Base-by-base conservation (phyloP, 2,797 vertebrate genomes). In the Enoplosus armatus region DNA sequence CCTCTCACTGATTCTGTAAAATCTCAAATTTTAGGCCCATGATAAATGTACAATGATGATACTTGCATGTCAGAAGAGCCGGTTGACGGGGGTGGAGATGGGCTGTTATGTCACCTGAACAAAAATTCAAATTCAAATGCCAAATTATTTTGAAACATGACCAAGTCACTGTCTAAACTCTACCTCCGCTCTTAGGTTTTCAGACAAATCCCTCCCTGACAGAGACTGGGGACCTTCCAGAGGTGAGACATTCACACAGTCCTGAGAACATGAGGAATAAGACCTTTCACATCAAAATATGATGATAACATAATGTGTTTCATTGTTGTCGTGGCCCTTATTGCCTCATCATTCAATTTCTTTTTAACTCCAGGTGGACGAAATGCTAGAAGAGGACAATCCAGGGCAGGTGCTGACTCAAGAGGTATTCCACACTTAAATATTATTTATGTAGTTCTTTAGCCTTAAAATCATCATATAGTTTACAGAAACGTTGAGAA, bases 151-250 rank as follows among this genome's bases (percentile, higher is more conserved):
- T 77, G 20, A 77, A 69, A 51, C 65, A 62, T 64, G 48, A 61
- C 8, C 35, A 24, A 68, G 43, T 71, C 47, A 22, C 50, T 63
- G 22, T 63, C 75, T 85, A 65, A 86, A 83, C 72, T 35, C 50
- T 88, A 72, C 43, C 50, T 92, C 55, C 89, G 24, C 56, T 78
- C 85, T 72, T 69, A 96, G 96, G 94, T 95, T 95, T 92, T 90
- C 93, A 73, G 95, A 94, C 66, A 95, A 95, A 87, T 89, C 90
- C 72, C 79, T 82, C 69, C 82, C 89, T 54, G 94, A 93, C 63
- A 89, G 90, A 90, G 95, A 95, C 63, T 90, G 91, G 88, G 92
- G 86, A 27, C 58, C 90, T 39, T 85, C 86, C 50, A 94, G 92
- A 95, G 95, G 95, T 96, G 90, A 94, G 89, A 75, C 60, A 56